Evolutionary conservation across 1,140 invertebrate genomes (phyloP).

Genomic region (Marisa cornuarietis): DNA sequence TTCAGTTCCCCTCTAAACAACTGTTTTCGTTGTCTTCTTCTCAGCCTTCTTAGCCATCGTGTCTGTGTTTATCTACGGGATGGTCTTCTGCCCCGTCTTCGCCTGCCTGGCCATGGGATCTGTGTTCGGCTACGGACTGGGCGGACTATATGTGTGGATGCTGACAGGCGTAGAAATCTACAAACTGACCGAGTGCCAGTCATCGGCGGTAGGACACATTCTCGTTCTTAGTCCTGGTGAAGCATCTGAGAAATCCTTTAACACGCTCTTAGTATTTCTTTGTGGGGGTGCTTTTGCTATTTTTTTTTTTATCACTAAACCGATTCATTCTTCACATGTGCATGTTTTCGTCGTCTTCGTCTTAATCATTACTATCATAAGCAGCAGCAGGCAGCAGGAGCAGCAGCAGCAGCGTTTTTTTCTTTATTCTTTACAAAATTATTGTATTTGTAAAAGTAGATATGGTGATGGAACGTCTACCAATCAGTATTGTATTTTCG

Average conservation of each 20-base stretch:
- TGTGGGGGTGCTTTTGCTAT: too few relatives aligned
- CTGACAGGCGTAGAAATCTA: conserved; percentile 25
- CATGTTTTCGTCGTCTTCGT: too few relatives aligned
- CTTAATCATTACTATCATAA: too few relatives aligned
- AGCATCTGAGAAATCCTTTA: too few relatives aligned
- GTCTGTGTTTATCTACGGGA: conserved; percentile 45
- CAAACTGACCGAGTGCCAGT: conserved; percentile 24
- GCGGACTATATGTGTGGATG: conserved; percentile 34
- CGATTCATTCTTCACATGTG: too few relatives aligned
- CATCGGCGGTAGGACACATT: conserved; percentile 24
- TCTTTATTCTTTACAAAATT: too few relatives aligned
- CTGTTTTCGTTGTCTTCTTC: background rate
- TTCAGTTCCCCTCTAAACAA: background rate
- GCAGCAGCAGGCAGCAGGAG: too few relatives aligned
- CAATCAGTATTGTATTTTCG: too few relatives aligned
- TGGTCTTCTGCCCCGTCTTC: conserved; percentile 44
- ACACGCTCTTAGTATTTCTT: background rate
- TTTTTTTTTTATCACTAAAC: background rate
- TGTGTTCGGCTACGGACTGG: conserved; percentile 32
- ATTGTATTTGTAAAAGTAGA: too few relatives aligned
- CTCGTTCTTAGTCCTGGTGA: background rate
- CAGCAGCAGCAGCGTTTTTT: too few relatives aligned
- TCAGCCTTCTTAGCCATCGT: conserved; percentile 37
- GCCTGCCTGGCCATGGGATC: conserved; percentile 31
- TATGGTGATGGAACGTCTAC: too few relatives aligned